Evolutionary conservation across 2,888 invertebrate species (phyloP).

Genomic region (Heliconius erato): DNA sequence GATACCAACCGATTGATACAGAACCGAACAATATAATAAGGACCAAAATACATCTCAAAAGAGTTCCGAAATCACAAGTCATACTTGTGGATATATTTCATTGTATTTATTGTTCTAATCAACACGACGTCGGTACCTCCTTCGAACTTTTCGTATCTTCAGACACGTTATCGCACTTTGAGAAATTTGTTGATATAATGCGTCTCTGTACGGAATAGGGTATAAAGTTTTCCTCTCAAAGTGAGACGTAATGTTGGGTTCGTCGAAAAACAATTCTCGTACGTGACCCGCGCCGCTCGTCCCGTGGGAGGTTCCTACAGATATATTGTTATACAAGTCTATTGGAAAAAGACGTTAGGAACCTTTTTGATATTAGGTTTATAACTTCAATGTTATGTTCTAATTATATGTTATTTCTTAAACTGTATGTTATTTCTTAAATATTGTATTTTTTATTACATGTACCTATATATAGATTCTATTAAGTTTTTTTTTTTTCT

Average conservation of each 20-base stretch:
- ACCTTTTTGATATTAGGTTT: conserved; percentile 63
- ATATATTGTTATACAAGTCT: conserved; percentile 68
- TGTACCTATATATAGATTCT: no score
- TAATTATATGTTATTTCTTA: no score
- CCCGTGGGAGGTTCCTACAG: conserved; percentile 63
- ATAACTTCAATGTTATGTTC: conserved; percentile 65
- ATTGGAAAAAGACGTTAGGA: conserved; percentile 50
- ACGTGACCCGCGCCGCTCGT: conserved; percentile 64
- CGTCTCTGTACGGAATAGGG: conserved; percentile 46
- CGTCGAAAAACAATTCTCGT: conserved; percentile 75
- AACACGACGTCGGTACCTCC: conserved; percentile 6
- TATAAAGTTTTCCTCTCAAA: conserved; percentile 46
- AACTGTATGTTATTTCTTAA: no score
- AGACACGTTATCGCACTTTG: conserved; percentile 40
- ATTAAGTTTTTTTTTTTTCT: no score
- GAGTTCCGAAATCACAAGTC: no score
- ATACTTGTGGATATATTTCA: neutral
- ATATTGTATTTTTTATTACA: no score
- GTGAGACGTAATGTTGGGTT: conserved; percentile 68
- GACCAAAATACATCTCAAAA: no score
- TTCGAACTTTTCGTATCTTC: conserved; percentile 23
- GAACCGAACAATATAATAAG: no score
- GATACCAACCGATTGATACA: no score
- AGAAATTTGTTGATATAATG: conserved; percentile 45
- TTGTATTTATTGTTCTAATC: conserved; percentile 21